Evolutionary conservation across 1,140 invertebrate species (phyloP).

Genomic region (Cardiocondyla obscurior): DNA sequence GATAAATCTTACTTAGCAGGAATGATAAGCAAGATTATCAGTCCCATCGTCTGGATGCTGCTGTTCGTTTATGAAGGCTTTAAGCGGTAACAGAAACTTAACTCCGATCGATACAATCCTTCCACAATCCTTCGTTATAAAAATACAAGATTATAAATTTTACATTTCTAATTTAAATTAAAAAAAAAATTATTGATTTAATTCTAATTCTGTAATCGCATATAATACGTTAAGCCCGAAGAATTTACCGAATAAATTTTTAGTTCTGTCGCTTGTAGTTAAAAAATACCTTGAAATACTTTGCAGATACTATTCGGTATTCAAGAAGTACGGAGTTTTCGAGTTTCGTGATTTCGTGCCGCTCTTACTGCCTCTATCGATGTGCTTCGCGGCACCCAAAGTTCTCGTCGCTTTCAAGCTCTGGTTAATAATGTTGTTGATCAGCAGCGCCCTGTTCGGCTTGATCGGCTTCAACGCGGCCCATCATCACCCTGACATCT

Average conservation of each 20-base stretch:
- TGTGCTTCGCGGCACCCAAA: constrained; percentile 80
- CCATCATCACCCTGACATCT: constrained; percentile 93
- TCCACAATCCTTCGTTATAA: not conserved
- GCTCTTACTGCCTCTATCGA: constrained; percentile 83
- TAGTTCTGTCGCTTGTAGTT: not conserved
- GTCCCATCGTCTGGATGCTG: constrained; percentile 83
- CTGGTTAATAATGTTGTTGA: constrained; percentile 86
- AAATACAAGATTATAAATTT: not conserved
- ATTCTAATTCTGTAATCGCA: not conserved
- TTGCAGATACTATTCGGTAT: constrained; percentile 74
- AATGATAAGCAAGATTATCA: constrained; percentile 82
- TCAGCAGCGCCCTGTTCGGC: constrained; percentile 87
- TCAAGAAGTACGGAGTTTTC: constrained; percentile 45
- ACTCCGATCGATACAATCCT: not conserved
- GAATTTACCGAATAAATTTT: not conserved
- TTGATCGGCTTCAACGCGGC: constrained; percentile 89
- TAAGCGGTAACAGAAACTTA: constrained; percentile 79
- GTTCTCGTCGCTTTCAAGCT: constrained; percentile 78
- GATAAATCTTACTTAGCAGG: constrained; percentile 81
- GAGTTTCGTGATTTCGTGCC: constrained; percentile 81
- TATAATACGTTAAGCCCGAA: no score
- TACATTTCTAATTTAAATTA: not conserved
- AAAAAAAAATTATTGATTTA: not conserved
- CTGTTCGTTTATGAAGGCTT: constrained; percentile 80
- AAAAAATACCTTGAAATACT: constrained; percentile 21